Evolutionary conservation across 2,888 invertebrate genomes (phyloP).

Genomic region (Morpho achilles): DNA sequence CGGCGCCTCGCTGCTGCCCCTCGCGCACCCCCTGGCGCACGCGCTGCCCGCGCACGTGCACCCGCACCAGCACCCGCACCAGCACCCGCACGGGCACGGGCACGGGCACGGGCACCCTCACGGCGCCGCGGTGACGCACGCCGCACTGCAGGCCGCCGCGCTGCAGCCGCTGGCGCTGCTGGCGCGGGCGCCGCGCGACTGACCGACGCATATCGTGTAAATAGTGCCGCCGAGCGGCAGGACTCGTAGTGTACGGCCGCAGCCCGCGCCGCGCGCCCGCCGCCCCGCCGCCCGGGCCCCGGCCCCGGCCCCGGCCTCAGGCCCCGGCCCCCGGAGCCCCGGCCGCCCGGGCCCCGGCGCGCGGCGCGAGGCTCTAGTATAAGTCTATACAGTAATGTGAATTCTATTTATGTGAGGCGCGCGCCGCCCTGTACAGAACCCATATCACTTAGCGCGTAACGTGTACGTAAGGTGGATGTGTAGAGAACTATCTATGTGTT

Average conservation of each 20-base stretch:
- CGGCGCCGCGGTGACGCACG: constrained; percentile 77
- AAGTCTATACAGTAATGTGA: constrained; percentile 37
- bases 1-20: constrained; percentile 50
- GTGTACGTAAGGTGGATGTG: constrained; percentile 69
- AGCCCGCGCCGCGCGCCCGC: background rate
- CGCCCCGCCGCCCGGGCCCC: constrained; percentile 10
- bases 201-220: constrained; percentile 48
- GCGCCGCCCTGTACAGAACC: constrained; percentile 53
- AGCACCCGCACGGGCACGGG: constrained; percentile 44
- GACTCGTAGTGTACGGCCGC: constrained; percentile 29
- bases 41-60: constrained; percentile 71
- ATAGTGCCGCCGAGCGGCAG: constrained; percentile 31
- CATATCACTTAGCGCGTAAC: constrained; percentile 70
- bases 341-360: constrained; percentile 10
- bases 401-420: constrained; percentile 39
- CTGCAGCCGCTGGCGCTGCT: constrained; percentile 54
- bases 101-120: constrained; percentile 44
- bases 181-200: constrained; percentile 56
- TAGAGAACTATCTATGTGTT: constrained; percentile 74
- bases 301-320: constrained; percentile 17
- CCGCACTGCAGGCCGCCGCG: constrained; percentile 67
- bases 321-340: constrained; percentile 7
- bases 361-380: constrained; percentile 23
- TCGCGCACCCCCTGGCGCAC: constrained; percentile 34
- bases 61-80: constrained; percentile 29